Conservation (phyloP, 2,888 invertebrate genomes). For the Chironomus riparius region DNA sequence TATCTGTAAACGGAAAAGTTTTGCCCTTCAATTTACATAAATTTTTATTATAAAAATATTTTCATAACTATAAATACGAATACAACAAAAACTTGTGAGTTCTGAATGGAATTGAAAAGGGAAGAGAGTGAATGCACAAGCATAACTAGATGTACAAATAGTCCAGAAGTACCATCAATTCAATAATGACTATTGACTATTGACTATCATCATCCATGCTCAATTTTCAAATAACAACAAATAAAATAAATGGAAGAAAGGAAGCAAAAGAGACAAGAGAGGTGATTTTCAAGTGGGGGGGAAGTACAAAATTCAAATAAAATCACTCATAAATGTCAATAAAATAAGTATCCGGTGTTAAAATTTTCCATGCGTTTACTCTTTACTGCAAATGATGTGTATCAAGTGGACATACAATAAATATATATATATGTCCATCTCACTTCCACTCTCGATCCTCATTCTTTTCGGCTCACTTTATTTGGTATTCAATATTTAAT, state of each 20-base stretch:
- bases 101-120: neutral
- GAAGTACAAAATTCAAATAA: constrained; percentile 5
- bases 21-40: constrained; percentile 1
- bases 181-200: neutral
- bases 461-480: neutral
- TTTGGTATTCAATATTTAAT: constrained; percentile 12
- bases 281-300: neutral
- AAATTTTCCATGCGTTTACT: neutral
- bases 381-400: neutral
- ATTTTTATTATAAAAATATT: neutral
- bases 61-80: neutral
- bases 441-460: neutral
- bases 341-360: neutral
- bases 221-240: no score
- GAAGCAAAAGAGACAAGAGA: no score
- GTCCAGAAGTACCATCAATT: no score
- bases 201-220: neutral
- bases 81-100: neutral
- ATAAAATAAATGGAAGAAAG: no score
- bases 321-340: constrained; percentile 26
- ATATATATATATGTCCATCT: neutral
- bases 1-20: neutral
- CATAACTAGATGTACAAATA: no score
- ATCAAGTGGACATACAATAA: neutral
- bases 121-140: neutral